Base-by-base conservation (phyloP, 2,113 vertebrate genomes). In the Indri indri region DNA sequence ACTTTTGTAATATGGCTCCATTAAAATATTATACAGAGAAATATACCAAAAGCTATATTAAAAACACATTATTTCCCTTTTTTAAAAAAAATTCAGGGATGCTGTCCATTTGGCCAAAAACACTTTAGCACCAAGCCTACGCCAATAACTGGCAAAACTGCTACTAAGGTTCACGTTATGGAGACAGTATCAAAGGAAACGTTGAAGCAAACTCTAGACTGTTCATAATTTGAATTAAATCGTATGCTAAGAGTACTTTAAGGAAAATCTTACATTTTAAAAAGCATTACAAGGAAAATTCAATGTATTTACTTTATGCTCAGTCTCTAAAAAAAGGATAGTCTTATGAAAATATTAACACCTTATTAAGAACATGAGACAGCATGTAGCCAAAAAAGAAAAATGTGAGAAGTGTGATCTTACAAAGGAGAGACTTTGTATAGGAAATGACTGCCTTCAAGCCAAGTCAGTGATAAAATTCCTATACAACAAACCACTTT, bases 261-360 rank as follows among this genome's bases (percentile, higher is more conserved):
- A 47, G 70, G 47, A 84, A 97, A 97, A 13, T 66, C 30, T 77
- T 83, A 93, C 8, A 82, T 79, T 93, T 95, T 89, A 92, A n/a
- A 94, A 94, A 79, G 85, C 34, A 84, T 86, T 87, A 82, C n/a
- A 90, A 92, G 80, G 40, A 73, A 94, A 94, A 83, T 11, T 81
- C 79, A 61, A 66, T 54, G 40, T 54, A 74, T 90, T 74, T 81
- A 87, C 37, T 80, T 87, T 20, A 94, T 88, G 76, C 18, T 70
- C 81, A 80, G n/a, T 37, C 42, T 94, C 63, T 94, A 79, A 92
- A 95, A 88, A 79, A 52, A 96, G 37, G 40, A 82, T 2, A 73
- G 70, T 50, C 63, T 88, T 50, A 90, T 37, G 76, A 87, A 92
- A 95, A 87, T 73, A 96, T 20, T 70, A 93, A 88, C 76, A 94